Percentiles rank a stretch among this genome's conserved stretches.
Evolutionary conservation across 2,888 invertebrate species (phyloP).

Genomic region (Spatulosminthurus flaviceps): DNA sequence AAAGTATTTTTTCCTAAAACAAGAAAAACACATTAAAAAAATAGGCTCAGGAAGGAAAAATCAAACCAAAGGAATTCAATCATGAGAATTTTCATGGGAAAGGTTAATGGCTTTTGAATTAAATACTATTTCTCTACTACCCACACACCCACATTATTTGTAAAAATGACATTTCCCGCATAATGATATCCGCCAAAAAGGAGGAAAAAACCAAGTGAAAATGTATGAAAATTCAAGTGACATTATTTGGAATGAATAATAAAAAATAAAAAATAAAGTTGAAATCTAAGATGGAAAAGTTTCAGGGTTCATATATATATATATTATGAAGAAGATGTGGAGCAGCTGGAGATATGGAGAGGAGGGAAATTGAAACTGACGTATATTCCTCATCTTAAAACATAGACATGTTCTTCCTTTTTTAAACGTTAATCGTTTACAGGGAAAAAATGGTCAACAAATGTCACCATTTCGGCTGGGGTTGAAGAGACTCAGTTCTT

Average conservation of each 20-base stretch:
- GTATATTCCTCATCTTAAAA: constrained; percentile 40
- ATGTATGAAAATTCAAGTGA: too few relatives aligned
- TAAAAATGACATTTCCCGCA: too few relatives aligned
- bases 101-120: too few relatives aligned
- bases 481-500: constrained; percentile 14
- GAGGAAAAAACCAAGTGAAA: neutral
- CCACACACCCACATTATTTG: too few relatives aligned
- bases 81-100: too few relatives aligned
- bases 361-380: constrained; percentile 32
- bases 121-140: too few relatives aligned
- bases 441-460: constrained; percentile 58
- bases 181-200: too few relatives aligned
- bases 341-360: constrained; percentile 47
- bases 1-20: too few relatives aligned
- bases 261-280: neutral
- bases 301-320: too few relatives aligned
- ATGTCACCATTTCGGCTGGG: constrained; percentile 50
- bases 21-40: too few relatives aligned
- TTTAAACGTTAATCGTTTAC: constrained; percentile 40
- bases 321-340: constrained; percentile 34
- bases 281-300: constrained; percentile 20
- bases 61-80: too few relatives aligned
- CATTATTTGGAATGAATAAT: neutral
- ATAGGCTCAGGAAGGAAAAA: too few relatives aligned
- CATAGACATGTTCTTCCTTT: constrained; percentile 48